Conservation (phyloP, 2,113 vertebrate species). For the Myxocyprinus asiaticus region DNA sequence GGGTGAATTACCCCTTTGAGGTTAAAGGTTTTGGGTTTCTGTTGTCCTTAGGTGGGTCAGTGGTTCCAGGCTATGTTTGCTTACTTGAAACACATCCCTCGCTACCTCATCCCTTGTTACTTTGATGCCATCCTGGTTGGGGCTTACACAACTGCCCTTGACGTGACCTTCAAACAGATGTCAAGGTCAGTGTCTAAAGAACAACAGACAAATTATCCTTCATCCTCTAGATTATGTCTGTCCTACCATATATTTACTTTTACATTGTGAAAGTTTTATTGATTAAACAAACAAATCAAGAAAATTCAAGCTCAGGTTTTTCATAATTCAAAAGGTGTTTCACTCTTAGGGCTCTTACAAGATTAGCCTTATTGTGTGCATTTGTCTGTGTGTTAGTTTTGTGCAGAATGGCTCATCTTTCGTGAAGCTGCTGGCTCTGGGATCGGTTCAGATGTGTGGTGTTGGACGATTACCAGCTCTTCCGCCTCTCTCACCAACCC, state of each 20-base stretch:
- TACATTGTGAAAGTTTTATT: no score
- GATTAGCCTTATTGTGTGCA: not conserved
- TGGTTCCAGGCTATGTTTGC: constrained; percentile 92
- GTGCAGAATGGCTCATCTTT: constrained; percentile 91
- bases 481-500: constrained; percentile 80
- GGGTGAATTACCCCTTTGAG: no score
- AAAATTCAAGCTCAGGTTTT: not conserved
- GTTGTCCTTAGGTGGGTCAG: constrained; percentile 82
- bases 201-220: no score
- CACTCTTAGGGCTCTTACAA: not conserved
- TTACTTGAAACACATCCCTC: constrained; percentile 92
- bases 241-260: no score
- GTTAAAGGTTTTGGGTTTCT: not conserved
- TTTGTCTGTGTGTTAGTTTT: constrained; percentile 77
- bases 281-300: no score
- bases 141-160: constrained; percentile 86
- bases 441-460: constrained; percentile 93
- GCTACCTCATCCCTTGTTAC: constrained; percentile 95
- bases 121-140: constrained; percentile 94
- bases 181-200: constrained; percentile 77
- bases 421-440: constrained; percentile 89
- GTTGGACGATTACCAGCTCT: constrained; percentile 82
- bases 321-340: no score
- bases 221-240: no score
- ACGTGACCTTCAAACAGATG: constrained; percentile 86